Percentiles rank a stretch among this genome's conserved stretches.
These are phyloP conservation scores for Invenusta paracnida DNA, from an alignment of 2,888 invertebrate species.

Conservation along the genomic window DNA sequence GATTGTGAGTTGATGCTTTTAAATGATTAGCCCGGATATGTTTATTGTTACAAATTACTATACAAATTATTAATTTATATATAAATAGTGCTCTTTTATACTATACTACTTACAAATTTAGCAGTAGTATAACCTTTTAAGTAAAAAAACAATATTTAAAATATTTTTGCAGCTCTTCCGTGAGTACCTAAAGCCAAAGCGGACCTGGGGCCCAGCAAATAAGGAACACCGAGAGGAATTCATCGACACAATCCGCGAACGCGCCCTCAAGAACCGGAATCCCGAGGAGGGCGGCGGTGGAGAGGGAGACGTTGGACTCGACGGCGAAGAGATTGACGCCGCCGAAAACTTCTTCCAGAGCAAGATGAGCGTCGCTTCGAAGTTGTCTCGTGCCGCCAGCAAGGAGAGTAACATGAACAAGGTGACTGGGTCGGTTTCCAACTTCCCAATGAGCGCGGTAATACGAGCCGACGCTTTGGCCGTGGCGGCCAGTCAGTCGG, in stretches of 20 bases:
- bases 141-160: too few species aligned
- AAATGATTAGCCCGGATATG: too few species aligned
- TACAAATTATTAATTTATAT: background rate
- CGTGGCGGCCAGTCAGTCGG: background rate
- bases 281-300: background rate
- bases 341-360: conserved; percentile 39
- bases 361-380: conserved; percentile 37
- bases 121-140: too few species aligned
- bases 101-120: too few species aligned
- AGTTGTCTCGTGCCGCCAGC: conserved; percentile 35
- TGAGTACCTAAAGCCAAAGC: conserved; percentile 49
- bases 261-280: background rate
- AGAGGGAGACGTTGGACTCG: background rate
- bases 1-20: conserved; percentile 49
- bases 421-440: background rate
- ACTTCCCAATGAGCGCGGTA: background rate
- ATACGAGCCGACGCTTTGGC: background rate
- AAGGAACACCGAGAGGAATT: conserved; percentile 47
- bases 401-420: conserved; percentile 33
- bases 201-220: conserved; percentile 53
- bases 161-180: conserved; percentile 50
- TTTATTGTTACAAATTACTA: background rate
- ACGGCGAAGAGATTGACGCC: background rate
- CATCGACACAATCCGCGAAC: conserved; percentile 29
- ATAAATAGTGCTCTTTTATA: background rate